Base-by-base conservation (phyloP, 92 coral and sea anemone genomes). In the Plumapathes pennacea region DNA sequence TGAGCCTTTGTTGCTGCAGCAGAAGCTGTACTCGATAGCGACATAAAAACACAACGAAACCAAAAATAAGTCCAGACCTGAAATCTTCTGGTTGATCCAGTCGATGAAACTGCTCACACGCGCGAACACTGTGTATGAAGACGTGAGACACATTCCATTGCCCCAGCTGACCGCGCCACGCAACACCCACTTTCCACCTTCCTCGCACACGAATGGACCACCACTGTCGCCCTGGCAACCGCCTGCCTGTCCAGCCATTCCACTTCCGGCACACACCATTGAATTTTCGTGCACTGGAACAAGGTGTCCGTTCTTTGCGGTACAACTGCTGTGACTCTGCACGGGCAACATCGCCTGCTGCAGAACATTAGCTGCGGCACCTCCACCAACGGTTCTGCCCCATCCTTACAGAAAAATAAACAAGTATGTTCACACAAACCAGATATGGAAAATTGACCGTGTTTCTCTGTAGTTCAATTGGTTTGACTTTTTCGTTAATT, bases 131-230 rank as follows among this genome's bases (percentile, higher is more conserved):
- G 97, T 80, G 71, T 69, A 89, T 63, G 66, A 64, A 46, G 71
- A 64, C 24, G 97, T 73, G 8, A 76, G 63, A 38, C 92, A 85
- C 36, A 40, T 31, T 17, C 42, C 24, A 31, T 77, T 80, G 13
- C 97, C 97, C 97, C 97, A 89, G 41, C 92, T 85, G 30, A 85
- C 91, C 4, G 92, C 97, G 0, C 97, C 97, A 23, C 83, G 77
- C 3, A 89, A 83, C 10, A 83, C 86, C 92, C 92, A 89, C 48
- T 54, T 51, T 1, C 90, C 83, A 15, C 75, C 71, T 42, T 89
- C 97, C 32, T 78, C 58, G 44, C 97, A 89, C 43, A 85, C 97
- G 33, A 85, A 89, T 10, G 97, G 97, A 18, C 97, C 97, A 12
- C 97, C 92, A 24, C 92, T 85, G 77, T 89, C 97, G 18, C 97